These are phyloP conservation scores for Sesia bembeciformis DNA, from an alignment of 2,888 invertebrate species.

Conservation along the genomic window DNA sequence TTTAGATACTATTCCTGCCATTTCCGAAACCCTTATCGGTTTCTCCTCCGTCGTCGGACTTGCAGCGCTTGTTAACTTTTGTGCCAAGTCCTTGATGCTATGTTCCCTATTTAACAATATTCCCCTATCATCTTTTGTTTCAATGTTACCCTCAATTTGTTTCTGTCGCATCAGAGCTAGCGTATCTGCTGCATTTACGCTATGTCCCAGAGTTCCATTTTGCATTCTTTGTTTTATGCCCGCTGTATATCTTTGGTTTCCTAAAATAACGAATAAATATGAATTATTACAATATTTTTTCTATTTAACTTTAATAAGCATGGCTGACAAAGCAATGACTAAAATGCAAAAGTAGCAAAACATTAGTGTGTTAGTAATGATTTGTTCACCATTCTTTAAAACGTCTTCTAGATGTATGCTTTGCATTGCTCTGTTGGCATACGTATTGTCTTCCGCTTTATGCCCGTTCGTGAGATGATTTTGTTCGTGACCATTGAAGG, in stretches of 20 bases:
- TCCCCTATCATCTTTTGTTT: slow-evolving; percentile 74
- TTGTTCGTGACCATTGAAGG: slow-evolving; percentile 15
- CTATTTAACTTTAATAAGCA: neutral
- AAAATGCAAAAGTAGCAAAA: slow-evolving; percentile 2
- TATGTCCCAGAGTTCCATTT: slow-evolving; percentile 74
- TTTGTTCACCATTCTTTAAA: slow-evolving; percentile 63
- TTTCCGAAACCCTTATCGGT: slow-evolving; percentile 82
- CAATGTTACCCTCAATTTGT: slow-evolving; percentile 73
- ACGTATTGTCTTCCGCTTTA: slow-evolving; percentile 33
- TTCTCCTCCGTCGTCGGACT: slow-evolving; percentile 75
- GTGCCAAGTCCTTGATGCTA: slow-evolving; percentile 91
- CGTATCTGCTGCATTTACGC: slow-evolving; percentile 58
- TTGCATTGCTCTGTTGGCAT: slow-evolving; percentile 25
- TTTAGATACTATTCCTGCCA: slow-evolving; percentile 93
- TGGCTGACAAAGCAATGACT: slow-evolving; percentile 2
- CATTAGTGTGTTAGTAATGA: slow-evolving; percentile 51
- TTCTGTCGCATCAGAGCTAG: slow-evolving; percentile 62
- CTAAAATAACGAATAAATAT: slow-evolving; percentile 31
- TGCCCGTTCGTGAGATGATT: slow-evolving; percentile 30
- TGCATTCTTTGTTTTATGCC: slow-evolving; percentile 75
- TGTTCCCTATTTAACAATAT: slow-evolving; percentile 85
- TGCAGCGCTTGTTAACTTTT: slow-evolving; percentile 83
- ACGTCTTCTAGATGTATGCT: slow-evolving; percentile 40
- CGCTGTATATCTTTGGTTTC: slow-evolving; percentile 73
- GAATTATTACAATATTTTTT: slow-evolving; percentile 1